Evolutionary conservation across 2,797 vertebrate genomes (phyloP), one percentile per base, ranked within the genome.

Genomic region (Rhinichthys osculus): DNA sequence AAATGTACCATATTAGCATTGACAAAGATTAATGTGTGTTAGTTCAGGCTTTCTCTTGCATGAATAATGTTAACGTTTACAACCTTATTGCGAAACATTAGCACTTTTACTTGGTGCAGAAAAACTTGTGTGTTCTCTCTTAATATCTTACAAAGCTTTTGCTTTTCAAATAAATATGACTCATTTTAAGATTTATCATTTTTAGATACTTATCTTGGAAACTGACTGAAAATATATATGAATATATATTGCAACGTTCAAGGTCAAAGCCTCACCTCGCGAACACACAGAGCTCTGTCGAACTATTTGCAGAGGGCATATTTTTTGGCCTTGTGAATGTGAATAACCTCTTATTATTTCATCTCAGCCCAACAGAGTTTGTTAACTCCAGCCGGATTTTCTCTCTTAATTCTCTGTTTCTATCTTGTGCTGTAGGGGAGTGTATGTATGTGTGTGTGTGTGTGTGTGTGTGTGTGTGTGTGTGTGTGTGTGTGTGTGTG

Each of bases 271-370:
- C 16, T 78, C 38, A 86, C 50, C 42, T 62, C 71, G 33, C 13
- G 40, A 66, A 79, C 77, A 70, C 84, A 80, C 38, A 14, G 62
- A 73, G 84, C 57, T 1, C 44, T 85, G 72, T 66, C 17, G 62
- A 66, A 79, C 52, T 81, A 78, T 62, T 83, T 78, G 74, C 82
- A 87, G 76, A 66, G 78, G 80, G 50, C 35, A 64, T 82, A 35
- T 71, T 86, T 82, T 82, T 17, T 33, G 79, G 64, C 54, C 67
- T 82, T 62, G 57, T 78, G 80, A 90, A 83, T 81, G 44, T 80
- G 80, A 90, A 83, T 81, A 87, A 81, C 84, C 50, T 70, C 67
- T 74, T 62, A 73, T 54, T 85, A 80, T 90, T 85, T 79, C 73
- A 84, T 85, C 74, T 69, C 76, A 50, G 40, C 83, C 72, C 40